phyloP scores from a whole-genome alignment of 2,113 vertebrate species.

The Hystrix brachyura region DNA sequence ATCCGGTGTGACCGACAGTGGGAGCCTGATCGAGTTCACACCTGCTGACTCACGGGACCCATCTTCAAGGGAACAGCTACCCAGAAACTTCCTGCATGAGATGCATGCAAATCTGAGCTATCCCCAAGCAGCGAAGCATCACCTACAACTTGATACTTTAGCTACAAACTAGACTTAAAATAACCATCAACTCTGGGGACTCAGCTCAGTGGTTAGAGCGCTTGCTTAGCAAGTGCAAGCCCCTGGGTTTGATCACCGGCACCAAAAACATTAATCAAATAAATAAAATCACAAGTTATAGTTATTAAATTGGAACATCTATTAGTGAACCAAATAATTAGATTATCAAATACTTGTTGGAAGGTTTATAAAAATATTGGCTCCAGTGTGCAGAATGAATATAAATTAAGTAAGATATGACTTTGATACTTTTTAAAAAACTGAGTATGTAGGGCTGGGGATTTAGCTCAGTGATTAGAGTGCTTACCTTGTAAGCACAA shows the following conservation, averaged over 20 bases:
- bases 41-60: background rate
- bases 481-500: too few relatives aligned
- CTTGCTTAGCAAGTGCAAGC: too few relatives aligned
- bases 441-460: background rate
- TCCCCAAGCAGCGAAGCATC: background rate
- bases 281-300: background rate
- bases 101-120: background rate
- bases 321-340: background rate
- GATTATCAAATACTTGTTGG: background rate
- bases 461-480: too few relatives aligned
- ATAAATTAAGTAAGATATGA: conserved; percentile 10
- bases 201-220: too few relatives aligned
- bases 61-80: background rate
- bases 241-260: too few relatives aligned
- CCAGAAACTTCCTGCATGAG: background rate
- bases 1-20: fast-evolving
- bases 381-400: background rate
- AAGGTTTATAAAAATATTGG: background rate
- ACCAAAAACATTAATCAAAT: too few relatives aligned
- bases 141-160: background rate
- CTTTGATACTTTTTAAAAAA: background rate
- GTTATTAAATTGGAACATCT: background rate
- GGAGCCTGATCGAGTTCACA: fast-evolving
- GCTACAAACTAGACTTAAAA: background rate
- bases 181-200: background rate